Evolutionary conservation across 2,888 invertebrate species (phyloP).

Genomic region (Notodonta ziczac): DNA sequence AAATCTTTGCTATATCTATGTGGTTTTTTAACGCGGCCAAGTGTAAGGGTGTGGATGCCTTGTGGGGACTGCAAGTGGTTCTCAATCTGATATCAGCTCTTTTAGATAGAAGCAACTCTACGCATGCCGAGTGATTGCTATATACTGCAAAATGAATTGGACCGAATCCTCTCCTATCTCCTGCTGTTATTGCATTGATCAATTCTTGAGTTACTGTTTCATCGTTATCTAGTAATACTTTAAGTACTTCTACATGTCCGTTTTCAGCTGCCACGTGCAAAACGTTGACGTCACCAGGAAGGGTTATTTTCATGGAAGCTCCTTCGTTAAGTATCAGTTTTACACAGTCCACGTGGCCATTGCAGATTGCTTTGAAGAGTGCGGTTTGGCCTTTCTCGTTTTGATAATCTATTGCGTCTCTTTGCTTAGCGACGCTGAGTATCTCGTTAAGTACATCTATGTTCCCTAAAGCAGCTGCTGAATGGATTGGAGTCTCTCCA

Average conservation of each 20-base stretch:
- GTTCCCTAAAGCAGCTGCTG: conserved; percentile 79
- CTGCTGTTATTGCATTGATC: conserved; percentile 64
- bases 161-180: conserved; percentile 72
- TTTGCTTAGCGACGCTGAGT: conserved; percentile 75
- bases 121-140: conserved; percentile 76
- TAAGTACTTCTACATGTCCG: conserved; percentile 82
- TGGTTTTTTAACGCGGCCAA: conserved; percentile 74
- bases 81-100: conserved; percentile 73
- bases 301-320: conserved; percentile 68
- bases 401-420: conserved; percentile 74
- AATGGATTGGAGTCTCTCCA: conserved; percentile 82
- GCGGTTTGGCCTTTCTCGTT: conserved; percentile 80
- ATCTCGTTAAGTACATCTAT: conserved; percentile 79
- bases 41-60: conserved; percentile 75
- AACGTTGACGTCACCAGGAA: conserved; percentile 79
- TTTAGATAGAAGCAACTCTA: conserved; percentile 69
- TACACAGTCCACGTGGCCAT: conserved; percentile 72
- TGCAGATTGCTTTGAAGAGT: conserved; percentile 72
- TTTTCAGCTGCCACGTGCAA: conserved; percentile 85
- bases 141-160: conserved; percentile 84
- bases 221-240: conserved; percentile 75
- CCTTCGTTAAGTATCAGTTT: conserved; percentile 73
- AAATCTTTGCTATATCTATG: conserved; percentile 61
- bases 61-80: conserved; percentile 71
- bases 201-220: conserved; percentile 57